Percentiles rank a stretch among this genome's conserved stretches.
Conservation (phyloP, 2,113 vertebrate genomes). For the Psilopogon haemacephalus region DNA sequence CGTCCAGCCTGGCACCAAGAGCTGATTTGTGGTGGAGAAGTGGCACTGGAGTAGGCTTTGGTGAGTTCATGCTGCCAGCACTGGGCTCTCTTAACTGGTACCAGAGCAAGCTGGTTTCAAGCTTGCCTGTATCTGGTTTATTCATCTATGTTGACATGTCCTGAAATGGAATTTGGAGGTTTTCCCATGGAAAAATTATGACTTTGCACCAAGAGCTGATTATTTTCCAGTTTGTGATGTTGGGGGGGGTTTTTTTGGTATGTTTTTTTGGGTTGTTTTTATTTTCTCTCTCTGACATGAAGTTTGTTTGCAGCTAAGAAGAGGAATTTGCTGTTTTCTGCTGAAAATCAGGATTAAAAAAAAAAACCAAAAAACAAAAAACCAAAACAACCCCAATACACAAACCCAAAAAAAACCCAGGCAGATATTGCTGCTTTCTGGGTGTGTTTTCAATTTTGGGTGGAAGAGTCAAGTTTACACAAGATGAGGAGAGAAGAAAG, state of each 20-base stretch:
- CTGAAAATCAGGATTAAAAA: not conserved
- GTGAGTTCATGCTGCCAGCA: not conserved
- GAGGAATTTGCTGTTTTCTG: not conserved
- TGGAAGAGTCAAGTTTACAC: not conserved
- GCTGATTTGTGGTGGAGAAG: not conserved
- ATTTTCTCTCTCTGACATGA: not conserved
- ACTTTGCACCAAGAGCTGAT: conserved; percentile 27
- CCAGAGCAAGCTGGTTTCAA: not conserved
- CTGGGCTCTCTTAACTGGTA: not conserved
- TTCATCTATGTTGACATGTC: not conserved
- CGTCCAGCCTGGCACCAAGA: not conserved
- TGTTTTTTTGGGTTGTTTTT: no score
- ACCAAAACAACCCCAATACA: no score
- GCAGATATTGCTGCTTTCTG: not conserved
- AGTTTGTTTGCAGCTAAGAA: conserved; percentile 6
- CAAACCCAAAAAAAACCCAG: no score
- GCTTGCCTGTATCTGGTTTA: not conserved
- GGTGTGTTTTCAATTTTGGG: conserved; percentile 21
- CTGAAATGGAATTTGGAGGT: conserved; percentile 41
- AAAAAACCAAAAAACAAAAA: no score
- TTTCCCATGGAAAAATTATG: conserved; percentile 34
- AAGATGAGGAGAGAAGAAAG: not conserved
- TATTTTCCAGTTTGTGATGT: conserved; percentile 20
- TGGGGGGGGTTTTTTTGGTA: no score
- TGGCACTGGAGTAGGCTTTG: not conserved